Percentiles rank a stretch among this genome's conserved stretches.
phyloP scores from a whole-genome alignment of 1,140 invertebrate genomes.

The Diabrotica virgifera region DNA sequence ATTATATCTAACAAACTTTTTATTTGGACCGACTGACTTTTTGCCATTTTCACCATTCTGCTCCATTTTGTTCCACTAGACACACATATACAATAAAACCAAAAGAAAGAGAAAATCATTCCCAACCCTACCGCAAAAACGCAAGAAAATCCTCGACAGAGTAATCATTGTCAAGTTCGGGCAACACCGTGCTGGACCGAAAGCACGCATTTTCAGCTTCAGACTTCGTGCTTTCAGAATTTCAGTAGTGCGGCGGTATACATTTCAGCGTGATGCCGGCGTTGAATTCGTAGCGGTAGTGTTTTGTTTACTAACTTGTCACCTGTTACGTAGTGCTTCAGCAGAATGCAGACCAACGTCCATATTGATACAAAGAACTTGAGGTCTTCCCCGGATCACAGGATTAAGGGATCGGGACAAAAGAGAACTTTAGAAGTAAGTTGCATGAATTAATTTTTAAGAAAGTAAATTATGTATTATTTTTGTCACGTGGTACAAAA shows the following conservation, averaged over 20 bases:
- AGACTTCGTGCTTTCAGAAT: constrained; percentile 2
- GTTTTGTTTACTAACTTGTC: constrained; percentile 16
- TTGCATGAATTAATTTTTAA: constrained; percentile 4
- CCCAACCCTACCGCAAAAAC: not conserved
- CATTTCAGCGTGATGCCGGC: constrained; percentile 8
- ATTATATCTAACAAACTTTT: no score
- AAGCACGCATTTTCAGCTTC: constrained; percentile 16
- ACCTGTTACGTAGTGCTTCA: constrained; percentile 25
- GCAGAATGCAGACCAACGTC: constrained; percentile 64
- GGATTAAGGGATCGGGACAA: constrained; percentile 48
- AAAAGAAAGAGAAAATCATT: no score
- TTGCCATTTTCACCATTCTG: no score
- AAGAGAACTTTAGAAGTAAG: constrained; percentile 52
- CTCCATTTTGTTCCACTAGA: no score
- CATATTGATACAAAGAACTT: constrained; percentile 63
- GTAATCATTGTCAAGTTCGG: constrained; percentile 26
- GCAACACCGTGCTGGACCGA: constrained; percentile 17
- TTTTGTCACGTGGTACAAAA: no score
- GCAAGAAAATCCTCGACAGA: constrained; percentile 6
- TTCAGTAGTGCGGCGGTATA: constrained; percentile 15
- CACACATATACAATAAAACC: no score
- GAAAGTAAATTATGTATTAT: no score
- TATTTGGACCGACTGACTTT: no score
- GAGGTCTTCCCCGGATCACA: constrained; percentile 55
- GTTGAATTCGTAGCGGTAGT: constrained; percentile 11